Evolutionary conservation across 1,140 invertebrate genomes (phyloP).

Genomic region (Ceratina calcarata): DNA sequence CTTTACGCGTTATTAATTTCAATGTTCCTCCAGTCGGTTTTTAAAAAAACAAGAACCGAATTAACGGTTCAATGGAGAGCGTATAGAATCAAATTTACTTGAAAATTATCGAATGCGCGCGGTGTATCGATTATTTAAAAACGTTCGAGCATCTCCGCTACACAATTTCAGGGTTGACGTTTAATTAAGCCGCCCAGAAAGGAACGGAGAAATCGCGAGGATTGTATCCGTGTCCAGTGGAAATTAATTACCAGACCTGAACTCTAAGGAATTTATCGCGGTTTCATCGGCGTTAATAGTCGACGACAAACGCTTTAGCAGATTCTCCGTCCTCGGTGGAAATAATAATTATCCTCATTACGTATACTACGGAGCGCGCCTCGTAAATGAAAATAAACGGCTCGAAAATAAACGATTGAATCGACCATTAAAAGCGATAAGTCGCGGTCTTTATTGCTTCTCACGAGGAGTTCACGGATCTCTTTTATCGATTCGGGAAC

Average conservation of each 20-base stretch:
- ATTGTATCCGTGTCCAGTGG: background rate
- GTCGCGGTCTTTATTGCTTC: slow-evolving; percentile 3
- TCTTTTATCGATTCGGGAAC: slow-evolving; percentile 35
- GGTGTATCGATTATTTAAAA: too few relatives aligned
- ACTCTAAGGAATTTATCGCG: slow-evolving; percentile 8
- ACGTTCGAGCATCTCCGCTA: background rate
- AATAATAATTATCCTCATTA: too few relatives aligned
- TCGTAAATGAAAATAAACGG: too few relatives aligned
- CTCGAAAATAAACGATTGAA: background rate
- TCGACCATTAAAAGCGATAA: slow-evolving; percentile 10
- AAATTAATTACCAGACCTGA: slow-evolving; percentile 34
- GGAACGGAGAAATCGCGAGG: background rate
- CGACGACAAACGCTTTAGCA: slow-evolving; percentile 5
- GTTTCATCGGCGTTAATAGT: slow-evolving; percentile 20
- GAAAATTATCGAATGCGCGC: too few relatives aligned
- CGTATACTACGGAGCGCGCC: too few relatives aligned
- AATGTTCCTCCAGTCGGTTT: background rate
- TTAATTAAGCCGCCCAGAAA: slow-evolving; percentile 39
- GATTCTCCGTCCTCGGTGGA: too few relatives aligned
- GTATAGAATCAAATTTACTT: too few relatives aligned
- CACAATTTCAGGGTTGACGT: slow-evolving; percentile 13
- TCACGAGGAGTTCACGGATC: slow-evolving; percentile 27
- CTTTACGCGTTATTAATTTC: background rate
- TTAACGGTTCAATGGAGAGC: background rate
- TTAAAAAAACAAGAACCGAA: too few relatives aligned